phyloP scores from a whole-genome alignment of 2,797 vertebrate species.

The Gymnothorax javanicus region DNA sequence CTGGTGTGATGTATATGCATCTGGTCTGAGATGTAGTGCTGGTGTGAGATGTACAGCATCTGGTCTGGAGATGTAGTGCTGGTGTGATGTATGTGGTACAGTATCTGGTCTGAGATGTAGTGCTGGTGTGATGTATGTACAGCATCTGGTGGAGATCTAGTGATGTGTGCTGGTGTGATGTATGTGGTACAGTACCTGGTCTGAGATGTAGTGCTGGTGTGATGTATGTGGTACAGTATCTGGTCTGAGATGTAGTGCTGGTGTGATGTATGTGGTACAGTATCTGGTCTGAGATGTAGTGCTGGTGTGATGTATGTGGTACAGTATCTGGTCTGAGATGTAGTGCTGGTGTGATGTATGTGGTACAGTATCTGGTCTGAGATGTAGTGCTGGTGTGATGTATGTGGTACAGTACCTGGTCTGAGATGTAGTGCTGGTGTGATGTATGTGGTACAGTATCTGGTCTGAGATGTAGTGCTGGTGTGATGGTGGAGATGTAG shows the following conservation, averaged over 20 bases:
- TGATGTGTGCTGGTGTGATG: not conserved
- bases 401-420: not conserved
- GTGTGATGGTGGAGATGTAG: too few species aligned
- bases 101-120: not conserved
- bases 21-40: too few species aligned
- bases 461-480: not conserved
- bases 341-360: too few species aligned
- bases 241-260: too few species aligned
- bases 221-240: too few species aligned
- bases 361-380: not conserved
- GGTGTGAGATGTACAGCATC: too few species aligned
- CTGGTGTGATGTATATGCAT: too few species aligned
- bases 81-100: not conserved
- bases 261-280: too few species aligned
- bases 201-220: too few species aligned
- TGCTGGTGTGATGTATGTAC: not conserved
- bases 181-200: not conserved
- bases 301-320: not conserved
- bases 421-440: not conserved
- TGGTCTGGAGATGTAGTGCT: too few species aligned
- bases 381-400: not conserved
- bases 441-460: not conserved
- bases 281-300: too few species aligned
- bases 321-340: not conserved
- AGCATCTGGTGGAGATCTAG: too few species aligned